Evolutionary conservation across 2,113 vertebrate species (phyloP), one percentile per base, ranked within the genome.

Genomic region (Ophiodon elongatus): DNA sequence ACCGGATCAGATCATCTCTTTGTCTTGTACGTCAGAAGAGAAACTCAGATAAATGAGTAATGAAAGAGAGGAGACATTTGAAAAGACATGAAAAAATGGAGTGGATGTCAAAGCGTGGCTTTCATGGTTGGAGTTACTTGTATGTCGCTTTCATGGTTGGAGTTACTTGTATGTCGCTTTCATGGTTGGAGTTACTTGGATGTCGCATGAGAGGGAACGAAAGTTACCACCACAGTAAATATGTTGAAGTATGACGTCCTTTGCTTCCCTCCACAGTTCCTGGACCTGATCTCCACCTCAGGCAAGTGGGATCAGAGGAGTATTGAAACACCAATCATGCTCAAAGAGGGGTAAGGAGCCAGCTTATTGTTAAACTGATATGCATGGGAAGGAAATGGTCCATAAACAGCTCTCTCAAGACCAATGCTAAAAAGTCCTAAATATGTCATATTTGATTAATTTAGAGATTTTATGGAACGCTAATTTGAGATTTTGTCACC

Each of bases 261-360:
- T 74, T 88, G 8, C 90, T 82, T 84, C 23, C 27, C 43, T 73
- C 68, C 73, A 27, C 89, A 99, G 98, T 99, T 99, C 90, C 93
- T 99, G 83, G 98, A 99, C 90, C 92, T 99, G 92, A 99, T 99
- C 93, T 99, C 98, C 6, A 98, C 98, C 13, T 99, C 98, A 0
- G 98, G 98, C 73, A 97, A 97, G 88, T 97, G 96, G 95, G 97
- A 99, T 92, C 97, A 98, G 92, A 99, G 97, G 88, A 98, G 97
- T 74, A 97, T 98, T 79, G 98, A 99, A 87, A 98, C 98, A 1
- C 97, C 98, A 14, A 99, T 99, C 93, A 95, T 99, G 94, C 97
- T 99, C 67, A 99, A 99, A 92, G 98, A 99, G 90, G 98, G 98
- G 98, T 99, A 95, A 96, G 97, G 31, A 56, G n/a, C 6, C 21